Percentiles rank a stretch among this genome's conserved stretches.
Conservation (phyloP, 2,113 vertebrate species). For the Cebidichthys violaceus region DNA sequence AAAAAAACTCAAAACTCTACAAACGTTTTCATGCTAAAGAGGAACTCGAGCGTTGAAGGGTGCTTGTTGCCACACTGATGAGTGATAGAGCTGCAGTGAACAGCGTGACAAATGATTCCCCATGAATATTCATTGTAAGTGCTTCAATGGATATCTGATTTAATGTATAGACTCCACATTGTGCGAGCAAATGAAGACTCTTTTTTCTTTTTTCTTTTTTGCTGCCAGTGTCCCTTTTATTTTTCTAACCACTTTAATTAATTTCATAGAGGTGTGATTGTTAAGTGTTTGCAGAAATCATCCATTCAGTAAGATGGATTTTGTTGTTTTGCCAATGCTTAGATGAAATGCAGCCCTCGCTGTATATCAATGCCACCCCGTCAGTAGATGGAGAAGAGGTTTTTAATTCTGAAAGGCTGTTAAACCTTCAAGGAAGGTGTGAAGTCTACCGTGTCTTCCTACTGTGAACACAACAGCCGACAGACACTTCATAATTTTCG, state of each 20-base stretch:
- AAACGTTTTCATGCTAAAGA: background rate
- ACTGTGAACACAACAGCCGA: background rate
- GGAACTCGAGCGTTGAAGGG: slow-evolving; percentile 7
- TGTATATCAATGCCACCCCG: background rate
- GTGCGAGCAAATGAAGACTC: background rate
- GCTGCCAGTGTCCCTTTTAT: background rate
- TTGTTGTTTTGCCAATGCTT: background rate
- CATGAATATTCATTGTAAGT: slow-evolving; percentile 53
- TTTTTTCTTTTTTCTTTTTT: background rate
- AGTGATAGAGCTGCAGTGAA: slow-evolving; percentile 40
- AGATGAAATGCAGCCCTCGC: background rate
- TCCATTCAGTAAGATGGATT: background rate
- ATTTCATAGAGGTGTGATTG: background rate
- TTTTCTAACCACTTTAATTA: background rate
- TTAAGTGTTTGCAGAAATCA: background rate
- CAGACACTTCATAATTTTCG: background rate
- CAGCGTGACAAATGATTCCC: slow-evolving; percentile 9
- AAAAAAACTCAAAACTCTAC: background rate
- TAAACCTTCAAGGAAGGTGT: background rate
- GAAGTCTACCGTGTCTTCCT: background rate
- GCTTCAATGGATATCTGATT: background rate
- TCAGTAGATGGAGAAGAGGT: too few species aligned
- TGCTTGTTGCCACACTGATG: slow-evolving; percentile 14
- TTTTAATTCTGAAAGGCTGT: background rate
- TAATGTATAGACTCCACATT: slow-evolving; percentile 4